A percentile compares a stretch with the other conserved stretches of the same genome.
phyloP scores from a whole-genome alignment of 1,140 invertebrate species.

The Meloidogyne chitwoodi region DNA sequence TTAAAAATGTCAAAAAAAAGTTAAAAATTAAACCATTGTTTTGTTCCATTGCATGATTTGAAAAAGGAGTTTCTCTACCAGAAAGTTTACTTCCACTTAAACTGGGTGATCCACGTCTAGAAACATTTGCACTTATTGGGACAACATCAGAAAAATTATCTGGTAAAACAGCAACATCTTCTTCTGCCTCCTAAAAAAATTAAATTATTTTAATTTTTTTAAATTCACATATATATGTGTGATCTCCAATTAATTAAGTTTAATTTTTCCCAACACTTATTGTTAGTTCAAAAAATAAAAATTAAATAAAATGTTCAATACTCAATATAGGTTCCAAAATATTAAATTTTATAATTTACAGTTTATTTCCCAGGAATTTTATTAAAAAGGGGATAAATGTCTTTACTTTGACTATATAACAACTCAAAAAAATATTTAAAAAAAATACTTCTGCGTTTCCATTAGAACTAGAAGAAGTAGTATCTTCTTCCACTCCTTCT shows the following conservation, averaged over 20 bases:
- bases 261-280: too few species aligned
- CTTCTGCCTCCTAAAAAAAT: conserved; percentile 71
- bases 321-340: too few species aligned
- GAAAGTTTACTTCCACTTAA: conserved; percentile 67
- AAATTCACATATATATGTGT: too few species aligned
- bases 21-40: conserved; percentile 24
- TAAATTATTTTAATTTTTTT: conserved; percentile 3
- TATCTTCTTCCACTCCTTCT: conserved; percentile 20
- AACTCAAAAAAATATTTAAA: background rate
- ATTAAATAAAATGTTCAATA: too few species aligned
- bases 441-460: conserved; percentile 26
- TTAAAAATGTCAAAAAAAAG: too few species aligned
- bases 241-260: too few species aligned
- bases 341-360: too few species aligned
- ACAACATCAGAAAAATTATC: conserved; percentile 83
- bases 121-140: conserved; percentile 78
- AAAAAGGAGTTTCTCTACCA: conserved; percentile 86
- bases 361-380: too few species aligned
- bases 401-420: too few species aligned
- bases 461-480: conserved; percentile 33
- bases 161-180: conserved; percentile 62
- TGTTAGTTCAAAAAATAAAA: too few species aligned
- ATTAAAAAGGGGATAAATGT: too few species aligned
- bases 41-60: conserved; percentile 59
- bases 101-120: conserved; percentile 78